These are phyloP conservation scores for Hippoglossus stenolepis DNA, from an alignment of 2,113 vertebrate genomes.

Conservation along the genomic window DNA sequence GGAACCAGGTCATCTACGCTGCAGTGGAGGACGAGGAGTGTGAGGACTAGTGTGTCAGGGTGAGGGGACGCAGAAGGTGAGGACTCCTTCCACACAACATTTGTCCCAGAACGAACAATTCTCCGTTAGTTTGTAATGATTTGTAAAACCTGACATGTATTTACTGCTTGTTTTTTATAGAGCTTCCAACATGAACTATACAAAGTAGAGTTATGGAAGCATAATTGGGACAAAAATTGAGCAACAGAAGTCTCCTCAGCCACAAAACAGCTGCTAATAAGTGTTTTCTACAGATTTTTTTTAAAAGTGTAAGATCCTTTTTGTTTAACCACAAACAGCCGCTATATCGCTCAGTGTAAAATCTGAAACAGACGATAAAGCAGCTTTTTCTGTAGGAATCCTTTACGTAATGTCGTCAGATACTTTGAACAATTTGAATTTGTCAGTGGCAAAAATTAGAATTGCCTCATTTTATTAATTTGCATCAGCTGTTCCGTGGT, in stretches of 20 bases:
- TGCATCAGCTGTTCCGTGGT: no score
- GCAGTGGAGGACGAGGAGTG: constrained; percentile 83
- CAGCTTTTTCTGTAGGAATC: background rate
- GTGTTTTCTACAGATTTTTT: background rate
- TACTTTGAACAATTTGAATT: background rate
- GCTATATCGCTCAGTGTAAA: no score
- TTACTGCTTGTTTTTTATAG: background rate
- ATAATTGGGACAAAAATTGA: background rate
- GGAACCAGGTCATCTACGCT: constrained; percentile 94
- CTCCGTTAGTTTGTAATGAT: constrained; percentile 1
- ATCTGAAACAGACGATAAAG: background rate
- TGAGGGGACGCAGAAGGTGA: background rate
- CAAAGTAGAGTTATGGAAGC: background rate
- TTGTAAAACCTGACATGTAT: background rate
- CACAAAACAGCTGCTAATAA: background rate
- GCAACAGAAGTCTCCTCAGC: background rate
- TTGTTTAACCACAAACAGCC: background rate
- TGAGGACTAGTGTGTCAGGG: constrained; percentile 45
- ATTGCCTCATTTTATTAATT: no score
- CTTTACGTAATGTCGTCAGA: background rate
- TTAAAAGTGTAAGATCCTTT: background rate
- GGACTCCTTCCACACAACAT: background rate
- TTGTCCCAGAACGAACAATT: background rate
- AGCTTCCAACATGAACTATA: background rate
- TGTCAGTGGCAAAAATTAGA: no score